phyloP scores from a whole-genome alignment of 2,888 invertebrate species.

The Tenthredo scrophulariae region DNA sequence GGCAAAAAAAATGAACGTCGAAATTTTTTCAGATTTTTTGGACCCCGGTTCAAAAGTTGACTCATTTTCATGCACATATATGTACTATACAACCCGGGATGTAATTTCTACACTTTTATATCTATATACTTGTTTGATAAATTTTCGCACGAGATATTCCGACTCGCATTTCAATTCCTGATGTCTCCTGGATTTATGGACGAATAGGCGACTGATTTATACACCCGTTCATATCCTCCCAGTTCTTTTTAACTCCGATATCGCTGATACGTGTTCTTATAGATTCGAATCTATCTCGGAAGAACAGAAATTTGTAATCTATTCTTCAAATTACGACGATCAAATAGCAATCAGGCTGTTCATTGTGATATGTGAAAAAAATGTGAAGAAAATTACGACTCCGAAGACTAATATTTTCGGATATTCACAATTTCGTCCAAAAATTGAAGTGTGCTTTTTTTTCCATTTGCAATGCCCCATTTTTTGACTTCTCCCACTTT shows the following conservation, averaged over 20 bases:
- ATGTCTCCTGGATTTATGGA: background rate
- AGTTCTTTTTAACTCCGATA: background rate
- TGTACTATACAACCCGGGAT: background rate
- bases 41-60: no score
- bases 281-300: background rate
- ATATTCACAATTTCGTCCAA: background rate
- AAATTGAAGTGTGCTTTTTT: background rate
- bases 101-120: background rate
- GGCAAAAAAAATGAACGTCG: no score
- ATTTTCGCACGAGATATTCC: constrained; percentile 49
- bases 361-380: background rate
- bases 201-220: constrained; percentile 22
- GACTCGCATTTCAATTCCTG: constrained; percentile 8
- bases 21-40: no score
- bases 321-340: background rate
- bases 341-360: background rate
- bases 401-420: background rate
- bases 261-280: background rate
- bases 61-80: no score
- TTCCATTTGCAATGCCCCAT: background rate
- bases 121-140: constrained; percentile 17
- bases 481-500: no score
- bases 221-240: background rate
- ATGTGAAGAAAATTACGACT: background rate
- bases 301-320: background rate